Evolutionary conservation across 1,140 invertebrate genomes (phyloP).

Genomic region (Himalopsyche phryganea): DNA sequence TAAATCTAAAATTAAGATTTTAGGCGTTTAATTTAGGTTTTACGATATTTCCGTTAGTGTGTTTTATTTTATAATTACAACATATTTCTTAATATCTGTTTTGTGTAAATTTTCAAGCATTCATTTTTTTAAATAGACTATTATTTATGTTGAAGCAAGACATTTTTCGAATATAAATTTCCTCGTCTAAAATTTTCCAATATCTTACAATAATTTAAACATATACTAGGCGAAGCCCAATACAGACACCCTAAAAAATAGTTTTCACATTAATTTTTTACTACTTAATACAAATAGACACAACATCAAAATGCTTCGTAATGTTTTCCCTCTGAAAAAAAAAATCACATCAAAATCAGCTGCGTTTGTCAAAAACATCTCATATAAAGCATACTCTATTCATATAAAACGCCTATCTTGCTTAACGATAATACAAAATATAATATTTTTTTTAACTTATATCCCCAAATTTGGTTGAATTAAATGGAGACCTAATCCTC

Average conservation of each 20-base stretch:
- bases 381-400: constrained; percentile 23
- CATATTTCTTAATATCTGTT: too few species aligned
- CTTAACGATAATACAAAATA: neutral
- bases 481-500: too few species aligned
- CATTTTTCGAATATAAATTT: neutral
- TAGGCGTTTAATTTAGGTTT: neutral
- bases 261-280: neutral
- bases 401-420: neutral
- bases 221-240: neutral
- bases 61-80: too few species aligned
- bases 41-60: too few species aligned
- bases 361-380: constrained; percentile 12
- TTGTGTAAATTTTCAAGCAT: too few species aligned
- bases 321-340: constrained; percentile 21
- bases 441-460: neutral
- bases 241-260: neutral
- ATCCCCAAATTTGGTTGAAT: too few species aligned
- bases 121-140: too few species aligned
- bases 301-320: constrained; percentile 31
- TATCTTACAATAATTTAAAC: neutral
- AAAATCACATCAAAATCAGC: constrained; percentile 30
- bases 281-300: constrained; percentile 12
- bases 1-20: neutral
- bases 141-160: too few species aligned
- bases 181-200: neutral